phyloP scores from a whole-genome alignment of 2,113 vertebrate genomes.

The Scomber colias region DNA sequence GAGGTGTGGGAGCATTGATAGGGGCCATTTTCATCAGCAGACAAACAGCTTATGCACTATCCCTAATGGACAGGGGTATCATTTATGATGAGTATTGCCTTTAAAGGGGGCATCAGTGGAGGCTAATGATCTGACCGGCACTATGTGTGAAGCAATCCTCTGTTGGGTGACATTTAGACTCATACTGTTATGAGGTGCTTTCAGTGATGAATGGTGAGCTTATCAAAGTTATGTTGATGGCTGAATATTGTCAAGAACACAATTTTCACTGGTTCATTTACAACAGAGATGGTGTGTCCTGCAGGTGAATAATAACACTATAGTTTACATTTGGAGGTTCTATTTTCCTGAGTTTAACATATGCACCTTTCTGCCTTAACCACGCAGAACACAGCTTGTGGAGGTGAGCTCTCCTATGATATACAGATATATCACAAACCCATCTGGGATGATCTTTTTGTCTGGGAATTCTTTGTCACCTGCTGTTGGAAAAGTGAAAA shows the following conservation, averaged over 20 bases:
- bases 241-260: constrained; percentile 22
- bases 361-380: not conserved
- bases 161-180: constrained; percentile 57
- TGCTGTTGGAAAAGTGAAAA: constrained; percentile 6
- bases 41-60: constrained; percentile 59
- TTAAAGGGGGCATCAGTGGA: constrained; percentile 55
- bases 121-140: constrained; percentile 55
- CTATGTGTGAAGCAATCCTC: constrained; percentile 34
- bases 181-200: constrained; percentile 36
- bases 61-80: constrained; percentile 65
- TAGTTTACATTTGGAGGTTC: not conserved
- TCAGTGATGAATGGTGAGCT: constrained; percentile 36
- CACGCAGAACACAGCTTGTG: not conserved
- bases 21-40: constrained; percentile 65
- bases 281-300: not conserved
- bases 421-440: constrained; percentile 3
- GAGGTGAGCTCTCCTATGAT: not conserved
- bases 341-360: not conserved
- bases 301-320: constrained; percentile 1
- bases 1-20: constrained; percentile 47
- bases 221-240: constrained; percentile 43
- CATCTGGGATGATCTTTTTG: not conserved
- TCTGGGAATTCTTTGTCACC: not conserved
- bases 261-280: constrained; percentile 29
- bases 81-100: constrained; percentile 74